These are phyloP conservation scores for Apogon talboti DNA, from an alignment of 2,797 vertebrate species.

Conservation along the genomic window DNA sequence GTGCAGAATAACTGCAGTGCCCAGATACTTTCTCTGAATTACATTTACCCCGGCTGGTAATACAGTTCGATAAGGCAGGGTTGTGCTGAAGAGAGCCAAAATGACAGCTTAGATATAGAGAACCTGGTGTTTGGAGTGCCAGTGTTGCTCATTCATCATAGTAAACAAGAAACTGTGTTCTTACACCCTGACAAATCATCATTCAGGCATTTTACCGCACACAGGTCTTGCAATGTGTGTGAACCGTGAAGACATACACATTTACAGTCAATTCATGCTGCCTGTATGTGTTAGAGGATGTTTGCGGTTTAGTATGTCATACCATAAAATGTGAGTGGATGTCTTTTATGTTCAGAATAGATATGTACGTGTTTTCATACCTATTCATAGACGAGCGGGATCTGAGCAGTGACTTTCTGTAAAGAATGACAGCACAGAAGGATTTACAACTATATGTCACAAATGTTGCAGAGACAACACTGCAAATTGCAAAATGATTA, in stretches of 20 bases:
- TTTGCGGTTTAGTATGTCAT: slow-evolving; percentile 62
- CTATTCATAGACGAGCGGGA: neutral
- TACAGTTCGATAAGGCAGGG: slow-evolving; percentile 64
- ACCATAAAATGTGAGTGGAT: slow-evolving; percentile 50
- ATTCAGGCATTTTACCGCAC: slow-evolving; percentile 78
- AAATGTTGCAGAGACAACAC: slow-evolving; percentile 4
- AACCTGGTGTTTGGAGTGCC: slow-evolving; percentile 64
- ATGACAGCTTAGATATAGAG: slow-evolving; percentile 77
- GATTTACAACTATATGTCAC: slow-evolving; percentile 3
- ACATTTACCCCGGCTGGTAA: slow-evolving; percentile 61
- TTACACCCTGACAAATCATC: slow-evolving; percentile 80
- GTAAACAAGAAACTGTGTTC: slow-evolving; percentile 80
- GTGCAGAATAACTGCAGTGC: slow-evolving; percentile 58
- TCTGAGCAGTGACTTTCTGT: neutral
- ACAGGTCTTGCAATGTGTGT: slow-evolving; percentile 53
- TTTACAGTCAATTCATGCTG: slow-evolving; percentile 66
- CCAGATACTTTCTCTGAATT: slow-evolving; percentile 62
- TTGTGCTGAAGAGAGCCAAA: slow-evolving; percentile 67
- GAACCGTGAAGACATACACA: slow-evolving; percentile 51
- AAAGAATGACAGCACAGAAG: neutral
- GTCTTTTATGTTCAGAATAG: slow-evolving; percentile 22
- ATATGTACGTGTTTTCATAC: neutral
- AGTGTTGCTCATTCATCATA: slow-evolving; percentile 83
- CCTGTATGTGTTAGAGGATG: slow-evolving; percentile 58
- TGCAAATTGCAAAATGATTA: neutral